Base-by-base conservation (phyloP, 2,797 vertebrate genomes). In the Helostoma temminkii region DNA sequence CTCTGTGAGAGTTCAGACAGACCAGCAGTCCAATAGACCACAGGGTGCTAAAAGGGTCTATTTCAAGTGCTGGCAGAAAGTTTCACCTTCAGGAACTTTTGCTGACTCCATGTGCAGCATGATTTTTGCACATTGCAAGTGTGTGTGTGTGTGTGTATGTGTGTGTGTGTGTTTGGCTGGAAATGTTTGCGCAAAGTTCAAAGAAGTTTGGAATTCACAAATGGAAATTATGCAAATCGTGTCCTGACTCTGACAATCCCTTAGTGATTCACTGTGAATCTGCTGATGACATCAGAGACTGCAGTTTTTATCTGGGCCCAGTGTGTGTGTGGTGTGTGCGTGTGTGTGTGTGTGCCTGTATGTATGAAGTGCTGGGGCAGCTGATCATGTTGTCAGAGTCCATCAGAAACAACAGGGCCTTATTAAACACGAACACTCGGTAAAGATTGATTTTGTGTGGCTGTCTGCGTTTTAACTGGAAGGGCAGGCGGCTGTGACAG, bases 21-120 rank as follows among this genome's bases (percentile, higher is more conserved):
- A 87, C 49, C 62, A 65, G 73, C 76, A 60, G 82, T 76, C 87
- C 89, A 86, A 71, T 75, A 76, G 81, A 86, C 84, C 80, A 63
- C 25, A 25, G 85, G 86, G 89, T 80, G 89, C 88, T 91, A 88
- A 92, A 90, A 91, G 81, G 82, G 76, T 88, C 75, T 83, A 81
- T 88, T 88, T 87, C 71, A 62, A 76, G 76, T 78, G 39, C 80
- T 81, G 75, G 66, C 62, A 66, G 28, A 80, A 88, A 85, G 83
- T 80, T 84, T 84, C 78, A 80, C 82, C 82, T 80, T 64, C 53
- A 48, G 82, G 84, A 83, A 77, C 69, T 68, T 70, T 61, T 54
- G 59, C 74, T 71, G 54, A 69, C 55, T 84, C 50, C 41, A 47
- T 53, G 66, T 75, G 61, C 56, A 52, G 63, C 60, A n/a, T 28